Conservation (phyloP, 2,888 invertebrate genomes). For the Pristionchus entomophagus region DNA sequence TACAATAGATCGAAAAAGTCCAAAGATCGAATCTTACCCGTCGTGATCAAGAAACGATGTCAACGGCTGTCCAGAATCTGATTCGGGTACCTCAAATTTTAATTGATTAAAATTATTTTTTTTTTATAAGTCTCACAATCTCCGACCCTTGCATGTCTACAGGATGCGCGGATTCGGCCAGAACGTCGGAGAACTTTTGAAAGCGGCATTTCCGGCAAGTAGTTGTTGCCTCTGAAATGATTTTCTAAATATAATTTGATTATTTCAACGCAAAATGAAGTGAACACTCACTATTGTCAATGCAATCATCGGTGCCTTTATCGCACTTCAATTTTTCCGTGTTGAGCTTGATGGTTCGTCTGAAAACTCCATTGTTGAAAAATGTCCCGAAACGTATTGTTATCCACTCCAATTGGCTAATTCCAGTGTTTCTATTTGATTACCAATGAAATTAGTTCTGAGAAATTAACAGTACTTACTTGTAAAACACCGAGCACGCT, state of each 20-base stretch:
- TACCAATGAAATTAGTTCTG: too few relatives aligned
- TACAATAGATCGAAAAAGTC: too few relatives aligned
- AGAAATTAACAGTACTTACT: neutral
- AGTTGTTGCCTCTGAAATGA: neutral
- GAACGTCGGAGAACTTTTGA: neutral
- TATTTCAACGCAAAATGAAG: neutral
- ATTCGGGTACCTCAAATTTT: too few relatives aligned
- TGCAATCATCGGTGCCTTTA: neutral
- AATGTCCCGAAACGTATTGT: too few relatives aligned
- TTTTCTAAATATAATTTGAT: too few relatives aligned
- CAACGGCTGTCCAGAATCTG: neutral
- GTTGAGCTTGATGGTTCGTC: neutral
- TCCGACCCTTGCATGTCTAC: too few relatives aligned
- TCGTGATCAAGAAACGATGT: slow-evolving; percentile 1
- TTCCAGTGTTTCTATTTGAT: too few relatives aligned
- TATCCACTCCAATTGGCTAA: too few relatives aligned
- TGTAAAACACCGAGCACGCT: slow-evolving; percentile 24
- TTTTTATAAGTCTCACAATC: too few relatives aligned
- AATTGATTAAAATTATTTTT: too few relatives aligned
- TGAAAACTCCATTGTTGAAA: neutral
- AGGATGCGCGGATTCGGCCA: neutral
- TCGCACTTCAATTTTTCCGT: neutral
- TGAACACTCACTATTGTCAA: neutral
- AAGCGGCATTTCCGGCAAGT: slow-evolving; percentile 20
- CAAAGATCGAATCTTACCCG: too few relatives aligned